A percentile compares a stretch with the other conserved stretches of the same genome.
These are phyloP conservation scores for Rhagium mordax DNA, from an alignment of 2,888 invertebrate genomes.

Conservation along the genomic window DNA sequence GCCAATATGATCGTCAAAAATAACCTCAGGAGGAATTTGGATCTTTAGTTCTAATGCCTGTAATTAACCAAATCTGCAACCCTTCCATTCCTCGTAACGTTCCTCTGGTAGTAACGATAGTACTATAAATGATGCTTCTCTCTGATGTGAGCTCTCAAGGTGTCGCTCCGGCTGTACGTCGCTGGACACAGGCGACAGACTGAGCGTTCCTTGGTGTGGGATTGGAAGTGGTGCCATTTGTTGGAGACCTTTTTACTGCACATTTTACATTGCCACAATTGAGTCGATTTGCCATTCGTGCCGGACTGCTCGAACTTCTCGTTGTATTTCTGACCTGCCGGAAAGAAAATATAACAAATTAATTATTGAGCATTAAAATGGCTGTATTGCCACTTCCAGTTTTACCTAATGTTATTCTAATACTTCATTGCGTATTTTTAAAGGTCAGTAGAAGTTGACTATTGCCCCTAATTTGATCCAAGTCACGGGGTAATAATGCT, in stretches of 20 bases:
- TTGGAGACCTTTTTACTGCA: slow-evolving; percentile 88
- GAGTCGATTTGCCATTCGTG: slow-evolving; percentile 79
- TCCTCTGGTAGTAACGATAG: no score
- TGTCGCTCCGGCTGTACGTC: slow-evolving; percentile 91
- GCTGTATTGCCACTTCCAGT: no score
- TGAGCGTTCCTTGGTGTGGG: slow-evolving; percentile 85
- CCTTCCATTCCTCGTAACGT: no score
- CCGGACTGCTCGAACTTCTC: slow-evolving; percentile 85
- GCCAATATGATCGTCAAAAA: no score
- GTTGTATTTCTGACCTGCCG: slow-evolving; percentile 74
- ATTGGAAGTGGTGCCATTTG: slow-evolving; percentile 91
- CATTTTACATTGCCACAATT: slow-evolving; percentile 86
- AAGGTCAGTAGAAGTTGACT: no score
- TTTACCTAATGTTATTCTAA: no score
- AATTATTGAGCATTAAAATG: background rate
- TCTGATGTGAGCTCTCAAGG: slow-evolving; percentile 85
- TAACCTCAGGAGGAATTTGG: no score
- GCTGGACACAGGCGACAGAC: slow-evolving; percentile 89
- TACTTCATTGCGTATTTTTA: no score
- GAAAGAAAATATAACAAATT: slow-evolving; percentile 54
- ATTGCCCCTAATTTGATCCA: no score
- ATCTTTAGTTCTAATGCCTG: no score
- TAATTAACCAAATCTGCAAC: no score
- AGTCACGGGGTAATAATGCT: no score
- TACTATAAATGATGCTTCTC: slow-evolving; percentile 77